Conservation (phyloP, 2,797 vertebrate species). For the Serranus cabrilla region DNA sequence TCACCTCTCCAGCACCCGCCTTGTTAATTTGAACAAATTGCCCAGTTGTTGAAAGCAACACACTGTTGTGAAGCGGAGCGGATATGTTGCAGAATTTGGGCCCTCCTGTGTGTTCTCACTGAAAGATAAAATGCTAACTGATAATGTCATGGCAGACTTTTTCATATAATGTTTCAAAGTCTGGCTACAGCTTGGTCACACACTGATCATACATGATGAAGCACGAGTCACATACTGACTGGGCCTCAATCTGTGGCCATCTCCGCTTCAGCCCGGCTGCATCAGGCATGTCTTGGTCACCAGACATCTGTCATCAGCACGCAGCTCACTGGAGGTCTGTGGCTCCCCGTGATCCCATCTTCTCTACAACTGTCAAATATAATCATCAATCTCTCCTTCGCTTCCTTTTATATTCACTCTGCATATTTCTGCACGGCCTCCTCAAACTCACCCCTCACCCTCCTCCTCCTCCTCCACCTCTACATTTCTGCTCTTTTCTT, state of each 20-base stretch:
- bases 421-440: constrained; percentile 59
- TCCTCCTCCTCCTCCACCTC: constrained; percentile 5
- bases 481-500: constrained; percentile 62
- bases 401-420: constrained; percentile 66
- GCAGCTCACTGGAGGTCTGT: constrained; percentile 73
- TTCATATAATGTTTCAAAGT: constrained; percentile 28
- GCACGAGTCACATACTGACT: constrained; percentile 31
- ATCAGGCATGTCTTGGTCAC: constrained; percentile 59
- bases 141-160: constrained; percentile 11
- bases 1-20: constrained; percentile 7
- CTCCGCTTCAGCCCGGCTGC: constrained; percentile 30
- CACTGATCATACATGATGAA: constrained; percentile 44
- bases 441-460: constrained; percentile 36
- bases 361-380: constrained; percentile 67
- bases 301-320: constrained; percentile 72
- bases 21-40: constrained; percentile 44
- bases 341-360: constrained; percentile 66
- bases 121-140: constrained; percentile 24
- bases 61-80: constrained; percentile 8
- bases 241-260: constrained; percentile 61
- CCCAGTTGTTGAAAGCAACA: not conserved
- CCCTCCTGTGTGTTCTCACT: not conserved
- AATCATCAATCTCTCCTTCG: constrained; percentile 67
- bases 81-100: not conserved
- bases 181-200: constrained; percentile 33